These are phyloP conservation scores for Agapornis canus DNA, from an alignment of 2,797 vertebrate species.

Conservation along the genomic window DNA sequence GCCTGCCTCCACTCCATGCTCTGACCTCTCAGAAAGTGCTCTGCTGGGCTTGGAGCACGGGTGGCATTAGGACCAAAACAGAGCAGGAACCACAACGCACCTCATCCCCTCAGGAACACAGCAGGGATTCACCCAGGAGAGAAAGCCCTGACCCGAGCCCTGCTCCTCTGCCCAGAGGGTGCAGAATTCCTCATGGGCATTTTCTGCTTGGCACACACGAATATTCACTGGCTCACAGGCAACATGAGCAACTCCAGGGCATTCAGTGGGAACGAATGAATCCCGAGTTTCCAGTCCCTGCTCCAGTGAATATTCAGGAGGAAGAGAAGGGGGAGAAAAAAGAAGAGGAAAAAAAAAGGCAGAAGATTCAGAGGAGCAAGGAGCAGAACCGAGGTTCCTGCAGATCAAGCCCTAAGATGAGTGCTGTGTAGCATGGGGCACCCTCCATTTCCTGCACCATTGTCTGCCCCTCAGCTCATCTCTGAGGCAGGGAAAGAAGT, in stretches of 20 bases:
- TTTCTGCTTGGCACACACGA: neutral
- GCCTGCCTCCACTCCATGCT: neutral
- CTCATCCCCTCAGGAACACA: neutral
- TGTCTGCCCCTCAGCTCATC: neutral
- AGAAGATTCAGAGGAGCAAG: neutral
- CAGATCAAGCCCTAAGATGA: neutral
- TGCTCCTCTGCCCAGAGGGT: neutral
- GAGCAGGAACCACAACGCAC: neutral
- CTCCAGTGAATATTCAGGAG: constrained; percentile 28
- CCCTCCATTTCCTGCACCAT: neutral
- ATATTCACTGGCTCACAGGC: constrained; percentile 26
- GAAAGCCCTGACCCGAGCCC: neutral
- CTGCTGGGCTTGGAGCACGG: accelerated
- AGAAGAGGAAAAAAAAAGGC: neutral
- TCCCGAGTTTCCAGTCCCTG: neutral
- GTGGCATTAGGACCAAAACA: neutral
- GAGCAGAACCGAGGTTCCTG: neutral
- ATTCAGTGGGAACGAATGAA: neutral
- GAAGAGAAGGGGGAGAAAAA: neutral
- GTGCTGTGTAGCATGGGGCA: neutral
- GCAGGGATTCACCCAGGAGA: neutral
- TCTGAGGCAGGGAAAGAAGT: neutral
- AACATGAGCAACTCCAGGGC: neutral
- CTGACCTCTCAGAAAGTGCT: neutral
- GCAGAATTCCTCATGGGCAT: neutral